Evolutionary conservation across 2,113 vertebrate genomes (phyloP).

Genomic region (Alces alces): DNA sequence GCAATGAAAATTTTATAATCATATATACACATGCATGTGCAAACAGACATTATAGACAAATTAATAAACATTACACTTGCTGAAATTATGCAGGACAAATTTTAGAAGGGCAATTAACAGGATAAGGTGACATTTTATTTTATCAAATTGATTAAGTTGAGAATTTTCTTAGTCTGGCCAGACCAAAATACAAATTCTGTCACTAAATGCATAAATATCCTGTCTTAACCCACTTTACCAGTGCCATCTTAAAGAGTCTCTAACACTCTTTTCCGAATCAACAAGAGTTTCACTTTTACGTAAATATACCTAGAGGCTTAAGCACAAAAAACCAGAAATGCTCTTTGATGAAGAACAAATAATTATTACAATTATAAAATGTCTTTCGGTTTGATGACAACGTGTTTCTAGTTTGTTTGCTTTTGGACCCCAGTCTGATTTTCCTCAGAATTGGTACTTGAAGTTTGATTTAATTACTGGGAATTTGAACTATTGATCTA

Average conservation of each 20-base stretch:
- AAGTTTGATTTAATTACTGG: neutral
- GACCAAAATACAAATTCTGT: neutral
- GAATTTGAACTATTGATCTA: neutral
- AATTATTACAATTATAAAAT: neutral
- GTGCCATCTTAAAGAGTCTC: neutral
- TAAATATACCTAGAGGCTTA: neutral
- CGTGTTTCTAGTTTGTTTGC: neutral
- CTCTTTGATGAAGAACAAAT: neutral
- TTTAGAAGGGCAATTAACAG: neutral
- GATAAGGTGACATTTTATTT: neutral
- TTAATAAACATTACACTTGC: neutral
- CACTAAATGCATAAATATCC: neutral
- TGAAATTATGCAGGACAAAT: neutral
- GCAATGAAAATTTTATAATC: neutral
- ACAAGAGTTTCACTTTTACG: neutral
- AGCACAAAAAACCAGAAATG: neutral
- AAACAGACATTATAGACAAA: neutral
- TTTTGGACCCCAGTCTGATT: neutral
- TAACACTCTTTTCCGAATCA: neutral
- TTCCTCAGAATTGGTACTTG: neutral
- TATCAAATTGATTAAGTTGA: neutral
- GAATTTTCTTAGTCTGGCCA: neutral
- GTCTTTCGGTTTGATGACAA: neutral
- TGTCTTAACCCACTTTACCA: neutral
- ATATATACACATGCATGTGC: neutral